Evolutionary conservation across 2,888 invertebrate genomes (phyloP).

Genomic region (Nemotelus nigrinus): DNA sequence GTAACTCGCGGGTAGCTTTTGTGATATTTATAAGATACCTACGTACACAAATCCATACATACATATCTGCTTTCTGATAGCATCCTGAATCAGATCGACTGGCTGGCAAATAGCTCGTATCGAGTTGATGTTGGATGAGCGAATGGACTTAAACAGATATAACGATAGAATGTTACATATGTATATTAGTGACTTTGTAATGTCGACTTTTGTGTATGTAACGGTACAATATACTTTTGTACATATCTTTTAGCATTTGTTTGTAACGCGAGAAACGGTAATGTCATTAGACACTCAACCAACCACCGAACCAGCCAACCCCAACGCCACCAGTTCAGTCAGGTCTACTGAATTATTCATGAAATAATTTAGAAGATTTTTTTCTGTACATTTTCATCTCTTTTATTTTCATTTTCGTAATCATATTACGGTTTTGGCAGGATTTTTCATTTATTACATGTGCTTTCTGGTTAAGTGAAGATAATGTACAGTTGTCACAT

Average conservation of each 20-base stretch:
- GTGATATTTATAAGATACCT: no score
- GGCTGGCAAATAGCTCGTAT: no score
- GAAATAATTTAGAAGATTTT: constrained; percentile 18
- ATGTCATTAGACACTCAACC: not conserved
- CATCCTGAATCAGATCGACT: no score
- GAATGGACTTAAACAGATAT: not conserved
- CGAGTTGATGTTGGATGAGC: not conserved
- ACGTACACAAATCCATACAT: no score
- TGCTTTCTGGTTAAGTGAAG: not conserved
- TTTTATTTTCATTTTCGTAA: constrained; percentile 6
- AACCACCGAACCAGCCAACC: not conserved
- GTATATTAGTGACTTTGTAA: not conserved
- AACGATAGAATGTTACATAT: not conserved
- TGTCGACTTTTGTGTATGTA: not conserved
- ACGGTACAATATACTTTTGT: not conserved
- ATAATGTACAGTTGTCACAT: not conserved
- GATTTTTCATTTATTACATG: not conserved
- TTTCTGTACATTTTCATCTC: not conserved
- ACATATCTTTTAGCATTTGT: not conserved
- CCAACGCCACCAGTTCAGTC: no score
- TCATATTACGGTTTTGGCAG: not conserved
- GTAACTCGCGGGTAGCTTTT: no score
- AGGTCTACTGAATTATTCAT: constrained; percentile 8
- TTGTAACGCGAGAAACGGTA: not conserved
- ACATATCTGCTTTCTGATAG: no score